Conservation (phyloP, 1,140 invertebrate genomes). For the Sesamia nonagrioides region DNA sequence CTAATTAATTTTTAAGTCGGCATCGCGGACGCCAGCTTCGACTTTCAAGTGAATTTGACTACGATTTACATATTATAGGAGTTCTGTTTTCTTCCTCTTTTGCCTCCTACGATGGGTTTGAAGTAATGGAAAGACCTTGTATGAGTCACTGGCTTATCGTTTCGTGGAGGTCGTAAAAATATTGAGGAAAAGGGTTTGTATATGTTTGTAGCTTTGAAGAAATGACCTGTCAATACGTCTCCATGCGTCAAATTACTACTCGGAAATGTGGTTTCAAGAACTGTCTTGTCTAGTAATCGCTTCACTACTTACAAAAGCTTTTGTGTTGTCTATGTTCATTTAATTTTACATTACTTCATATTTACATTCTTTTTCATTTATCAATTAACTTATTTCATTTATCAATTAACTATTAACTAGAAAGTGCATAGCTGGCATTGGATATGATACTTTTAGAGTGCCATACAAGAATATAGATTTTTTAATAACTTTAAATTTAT, state of each 20-base stretch:
- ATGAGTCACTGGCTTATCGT: conserved; percentile 10
- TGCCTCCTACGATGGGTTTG: neutral
- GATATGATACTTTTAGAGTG: too few relatives aligned
- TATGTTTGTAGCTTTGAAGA: neutral
- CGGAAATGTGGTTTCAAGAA: neutral
- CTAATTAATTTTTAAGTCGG: conserved; percentile 88
- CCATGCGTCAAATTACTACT: neutral
- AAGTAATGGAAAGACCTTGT: conserved; percentile 15
- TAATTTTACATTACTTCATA: neutral
- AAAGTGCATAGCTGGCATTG: too few relatives aligned
- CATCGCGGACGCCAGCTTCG: conserved; percentile 73
- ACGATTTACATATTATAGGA: conserved; percentile 80
- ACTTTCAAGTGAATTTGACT: conserved; percentile 78
- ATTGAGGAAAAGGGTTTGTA: conserved; percentile 9
- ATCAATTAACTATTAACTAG: too few relatives aligned
- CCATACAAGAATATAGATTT: neutral
- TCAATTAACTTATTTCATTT: too few relatives aligned
- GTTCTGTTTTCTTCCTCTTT: conserved; percentile 60
- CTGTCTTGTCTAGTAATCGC: neutral
- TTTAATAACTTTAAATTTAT: neutral
- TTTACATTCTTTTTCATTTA: too few relatives aligned
- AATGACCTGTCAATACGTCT: conserved; percentile 18
- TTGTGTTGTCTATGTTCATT: neutral
- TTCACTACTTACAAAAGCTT: neutral
- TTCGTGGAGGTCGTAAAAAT: conserved; percentile 8